These are phyloP conservation scores for Halotydeus destructor DNA, from an alignment of 1,140 invertebrate genomes.

Conservation along the genomic window DNA sequence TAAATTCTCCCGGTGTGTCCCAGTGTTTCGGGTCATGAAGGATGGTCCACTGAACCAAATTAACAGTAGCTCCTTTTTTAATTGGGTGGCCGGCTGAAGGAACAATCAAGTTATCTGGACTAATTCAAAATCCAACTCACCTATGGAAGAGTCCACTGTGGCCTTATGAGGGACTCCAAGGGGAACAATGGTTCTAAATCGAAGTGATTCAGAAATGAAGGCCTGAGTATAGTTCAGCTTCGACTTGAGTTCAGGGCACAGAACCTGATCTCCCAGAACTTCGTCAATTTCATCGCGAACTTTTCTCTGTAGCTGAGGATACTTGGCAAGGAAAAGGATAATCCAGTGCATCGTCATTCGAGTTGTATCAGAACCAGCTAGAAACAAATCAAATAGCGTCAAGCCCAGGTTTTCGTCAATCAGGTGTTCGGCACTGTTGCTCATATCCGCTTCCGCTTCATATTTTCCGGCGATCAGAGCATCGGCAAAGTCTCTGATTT, in stretches of 20 bases:
- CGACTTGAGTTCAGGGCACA: not conserved
- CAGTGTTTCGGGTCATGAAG: not conserved
- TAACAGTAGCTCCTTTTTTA: not conserved
- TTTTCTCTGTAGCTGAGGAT: constrained; percentile 23
- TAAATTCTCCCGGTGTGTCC: not conserved
- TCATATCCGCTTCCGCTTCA: constrained; percentile 1
- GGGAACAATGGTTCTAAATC: not conserved
- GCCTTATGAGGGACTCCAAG: not conserved
- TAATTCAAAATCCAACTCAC: too few species aligned
- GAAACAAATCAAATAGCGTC: constrained; percentile 17
- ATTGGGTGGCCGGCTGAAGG: not conserved
- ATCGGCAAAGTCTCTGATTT: constrained; percentile 51
- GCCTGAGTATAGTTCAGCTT: constrained; percentile 4
- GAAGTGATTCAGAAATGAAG: not conserved
- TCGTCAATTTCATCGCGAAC: constrained; percentile 19
- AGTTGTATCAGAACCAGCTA: constrained; percentile 22
- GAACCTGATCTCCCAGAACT: constrained; percentile 15
- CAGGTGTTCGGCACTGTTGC: constrained; percentile 1
- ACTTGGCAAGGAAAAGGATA: constrained; percentile 17
- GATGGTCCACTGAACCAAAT: not conserved
- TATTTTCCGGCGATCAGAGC: constrained; percentile 50
- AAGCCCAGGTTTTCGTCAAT: constrained; percentile 7
- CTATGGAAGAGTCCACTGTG: not conserved
- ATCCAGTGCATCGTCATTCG: constrained; percentile 20
- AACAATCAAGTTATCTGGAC: too few species aligned